Evolutionary conservation across 2,888 invertebrate species (phyloP).

Genomic region (Diloba caeruleocephala): DNA sequence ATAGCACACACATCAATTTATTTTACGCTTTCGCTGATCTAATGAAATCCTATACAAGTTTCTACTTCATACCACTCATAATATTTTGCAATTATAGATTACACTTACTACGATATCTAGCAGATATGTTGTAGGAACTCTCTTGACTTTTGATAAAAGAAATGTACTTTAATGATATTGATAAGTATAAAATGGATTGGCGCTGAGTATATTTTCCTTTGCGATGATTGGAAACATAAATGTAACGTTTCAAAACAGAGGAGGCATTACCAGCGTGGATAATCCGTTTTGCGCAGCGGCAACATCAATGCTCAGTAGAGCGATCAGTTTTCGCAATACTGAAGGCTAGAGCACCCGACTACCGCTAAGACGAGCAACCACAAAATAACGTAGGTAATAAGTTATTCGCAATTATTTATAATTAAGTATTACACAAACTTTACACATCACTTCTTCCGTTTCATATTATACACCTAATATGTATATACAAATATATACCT

Average conservation of each 20-base stretch:
- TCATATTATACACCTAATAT: too few species aligned
- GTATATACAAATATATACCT: too few species aligned
- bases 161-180: conserved; percentile 18
- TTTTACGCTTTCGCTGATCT: conserved; percentile 40
- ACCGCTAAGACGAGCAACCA: conserved; percentile 29
- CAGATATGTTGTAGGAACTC: conserved; percentile 6
- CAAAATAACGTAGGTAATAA: too few species aligned
- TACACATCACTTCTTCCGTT: too few species aligned
- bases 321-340: conserved; percentile 76
- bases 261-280: conserved; percentile 68
- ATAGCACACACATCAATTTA: conserved; percentile 28
- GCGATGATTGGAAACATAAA: conserved; percentile 34
- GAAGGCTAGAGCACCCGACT: conserved; percentile 60
- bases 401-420: too few species aligned
- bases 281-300: conserved; percentile 71
- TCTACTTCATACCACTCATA: background rate
- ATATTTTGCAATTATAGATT: background rate
- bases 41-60: conserved; percentile 7
- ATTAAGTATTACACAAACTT: too few species aligned
- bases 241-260: conserved; percentile 58
- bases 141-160: conserved; percentile 23
- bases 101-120: background rate
- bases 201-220: conserved; percentile 20
- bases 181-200: conserved; percentile 38
- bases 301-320: conserved; percentile 79